Evolutionary conservation across 2,888 invertebrate genomes (phyloP).

Genomic region (Synergus laeviventris): DNA sequence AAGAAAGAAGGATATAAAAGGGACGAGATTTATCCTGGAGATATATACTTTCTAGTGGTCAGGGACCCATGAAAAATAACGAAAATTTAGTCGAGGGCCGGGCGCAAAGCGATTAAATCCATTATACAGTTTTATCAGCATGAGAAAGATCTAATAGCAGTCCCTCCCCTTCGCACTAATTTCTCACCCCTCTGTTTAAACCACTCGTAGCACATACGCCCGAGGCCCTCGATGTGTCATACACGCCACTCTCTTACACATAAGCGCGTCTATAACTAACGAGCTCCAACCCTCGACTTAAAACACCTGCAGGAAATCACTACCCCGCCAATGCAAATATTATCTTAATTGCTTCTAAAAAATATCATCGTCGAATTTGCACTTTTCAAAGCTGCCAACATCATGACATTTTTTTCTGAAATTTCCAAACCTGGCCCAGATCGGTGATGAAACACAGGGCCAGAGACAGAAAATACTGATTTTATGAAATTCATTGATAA

Average conservation of each 20-base stretch:
- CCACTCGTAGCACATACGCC: conserved; percentile 45
- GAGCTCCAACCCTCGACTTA: conserved; percentile 57
- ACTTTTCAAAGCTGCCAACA: conserved; percentile 24
- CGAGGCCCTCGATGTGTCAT: conserved; percentile 70
- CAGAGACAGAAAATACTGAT: too few relatives aligned
- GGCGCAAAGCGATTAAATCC: conserved; percentile 73
- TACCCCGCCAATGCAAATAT: conserved; percentile 74
- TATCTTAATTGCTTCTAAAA: conserved; percentile 74
- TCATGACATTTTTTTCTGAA: not conserved
- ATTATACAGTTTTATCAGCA: conserved; percentile 75
- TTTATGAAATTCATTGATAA: too few relatives aligned
- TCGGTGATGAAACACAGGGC: too few relatives aligned
- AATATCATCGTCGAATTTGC: conserved; percentile 56
- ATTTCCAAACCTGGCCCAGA: too few relatives aligned
- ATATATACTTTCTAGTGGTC: conserved; percentile 66
- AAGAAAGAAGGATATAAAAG: conserved; percentile 49
- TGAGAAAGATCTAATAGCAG: conserved; percentile 75
- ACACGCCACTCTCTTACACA: conserved; percentile 64
- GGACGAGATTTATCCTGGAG: conserved; percentile 62
- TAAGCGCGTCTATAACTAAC: conserved; percentile 59
- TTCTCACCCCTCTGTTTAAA: conserved; percentile 57
- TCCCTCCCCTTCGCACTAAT: conserved; percentile 57
- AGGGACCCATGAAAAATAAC: conserved; percentile 73
- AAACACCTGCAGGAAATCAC: conserved; percentile 76
- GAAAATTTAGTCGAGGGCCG: conserved; percentile 71